These are phyloP conservation scores for Pogona vitticeps DNA, from an alignment of 2,113 vertebrate genomes.

Conservation along the genomic window DNA sequence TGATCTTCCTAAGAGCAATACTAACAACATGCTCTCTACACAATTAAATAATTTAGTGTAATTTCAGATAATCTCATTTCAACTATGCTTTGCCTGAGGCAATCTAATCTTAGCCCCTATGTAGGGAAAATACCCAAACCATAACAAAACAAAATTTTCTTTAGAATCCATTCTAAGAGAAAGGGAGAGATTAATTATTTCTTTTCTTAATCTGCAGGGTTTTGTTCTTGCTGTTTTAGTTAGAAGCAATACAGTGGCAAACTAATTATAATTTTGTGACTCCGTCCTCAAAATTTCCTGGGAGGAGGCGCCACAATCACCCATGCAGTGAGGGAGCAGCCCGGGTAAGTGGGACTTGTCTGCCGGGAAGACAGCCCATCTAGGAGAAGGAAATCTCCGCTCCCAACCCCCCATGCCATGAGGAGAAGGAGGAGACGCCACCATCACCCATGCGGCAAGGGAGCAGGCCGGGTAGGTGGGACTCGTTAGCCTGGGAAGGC, in stretches of 20 bases:
- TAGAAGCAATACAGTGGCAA: neutral
- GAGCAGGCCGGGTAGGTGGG: no score
- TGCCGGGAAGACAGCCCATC: no score
- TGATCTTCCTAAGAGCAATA: conserved; percentile 84
- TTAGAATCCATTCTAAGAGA: conserved; percentile 14
- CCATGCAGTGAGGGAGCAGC: no score
- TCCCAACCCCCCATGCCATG: no score
- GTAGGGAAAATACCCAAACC: conserved; percentile 23
- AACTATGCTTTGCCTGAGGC: conserved; percentile 72
- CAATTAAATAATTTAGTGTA: conserved; percentile 95
- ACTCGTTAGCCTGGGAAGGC: no score
- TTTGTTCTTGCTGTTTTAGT: neutral
- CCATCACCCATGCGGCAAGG: no score
- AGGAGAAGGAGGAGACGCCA: no score
- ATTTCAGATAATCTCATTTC: conserved; percentile 89
- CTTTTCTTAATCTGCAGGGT: neutral
- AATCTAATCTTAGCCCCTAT: conserved; percentile 63
- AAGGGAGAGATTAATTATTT: conserved; percentile 33
- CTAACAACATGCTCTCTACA: conserved; percentile 86
- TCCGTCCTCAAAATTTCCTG: neutral
- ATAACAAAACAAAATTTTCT: neutral
- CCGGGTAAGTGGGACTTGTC: no score
- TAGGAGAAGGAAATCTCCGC: no score
- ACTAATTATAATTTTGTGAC: neutral
- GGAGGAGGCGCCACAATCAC: no score